phyloP scores from a whole-genome alignment of 2,797 vertebrate species.

The Fringilla coelebs region DNA sequence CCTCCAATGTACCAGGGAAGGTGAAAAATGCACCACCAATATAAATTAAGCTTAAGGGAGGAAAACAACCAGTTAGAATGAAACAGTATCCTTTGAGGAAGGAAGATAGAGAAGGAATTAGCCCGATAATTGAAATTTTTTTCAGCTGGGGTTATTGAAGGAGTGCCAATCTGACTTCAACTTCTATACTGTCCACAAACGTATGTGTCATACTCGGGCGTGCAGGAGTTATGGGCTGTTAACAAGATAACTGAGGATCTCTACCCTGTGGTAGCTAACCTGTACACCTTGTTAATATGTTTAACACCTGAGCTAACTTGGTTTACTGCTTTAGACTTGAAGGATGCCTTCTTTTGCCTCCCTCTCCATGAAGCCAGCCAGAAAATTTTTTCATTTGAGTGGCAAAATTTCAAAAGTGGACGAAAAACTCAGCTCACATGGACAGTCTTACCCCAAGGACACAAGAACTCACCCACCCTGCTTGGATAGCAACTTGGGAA shows the following conservation, averaged over 20 bases:
- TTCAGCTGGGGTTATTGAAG: not conserved
- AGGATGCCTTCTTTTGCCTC: not conserved
- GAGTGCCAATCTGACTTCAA: not conserved
- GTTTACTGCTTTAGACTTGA: not conserved
- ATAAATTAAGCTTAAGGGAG: not conserved
- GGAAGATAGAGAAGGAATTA: not conserved
- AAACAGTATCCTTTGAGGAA: not conserved
- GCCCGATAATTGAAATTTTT: not conserved
- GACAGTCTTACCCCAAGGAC: not conserved
- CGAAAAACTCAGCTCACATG: not conserved
- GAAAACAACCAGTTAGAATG: not conserved
- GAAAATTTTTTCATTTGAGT: not conserved
- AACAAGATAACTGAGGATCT: not conserved
- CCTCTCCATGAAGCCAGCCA: not conserved
- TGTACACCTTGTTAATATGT: not conserved
- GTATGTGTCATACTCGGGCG: accelerated
- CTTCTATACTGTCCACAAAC: not conserved
- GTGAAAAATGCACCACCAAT: not conserved
- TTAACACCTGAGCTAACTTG: not conserved
- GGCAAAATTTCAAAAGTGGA: not conserved
- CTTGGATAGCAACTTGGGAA: not conserved
- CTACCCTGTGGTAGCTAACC: not conserved
- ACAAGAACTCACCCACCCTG: not conserved
- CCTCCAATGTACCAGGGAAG: not conserved
- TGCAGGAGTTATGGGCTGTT: not conserved